Evolutionary conservation across 2,797 vertebrate genomes (phyloP).

Genomic region (Silurus lanzhouensis): DNA sequence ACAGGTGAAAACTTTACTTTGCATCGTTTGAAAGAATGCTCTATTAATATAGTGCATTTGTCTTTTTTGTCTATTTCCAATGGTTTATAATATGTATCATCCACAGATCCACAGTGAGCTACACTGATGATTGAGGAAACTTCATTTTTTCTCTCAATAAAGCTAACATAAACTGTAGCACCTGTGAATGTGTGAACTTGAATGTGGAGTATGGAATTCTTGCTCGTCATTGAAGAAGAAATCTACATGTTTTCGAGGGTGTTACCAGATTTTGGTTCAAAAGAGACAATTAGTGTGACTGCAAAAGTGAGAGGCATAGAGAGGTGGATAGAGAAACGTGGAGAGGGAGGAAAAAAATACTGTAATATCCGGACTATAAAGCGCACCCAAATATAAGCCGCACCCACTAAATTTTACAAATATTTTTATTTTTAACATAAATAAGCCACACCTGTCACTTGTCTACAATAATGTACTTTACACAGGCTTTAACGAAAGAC

Average conservation of each 20-base stretch:
- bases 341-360: not conserved
- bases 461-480: too few species aligned
- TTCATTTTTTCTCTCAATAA: not conserved
- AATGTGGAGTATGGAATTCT: not conserved
- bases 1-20: conserved; percentile 27
- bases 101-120: not conserved
- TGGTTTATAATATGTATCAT: not conserved
- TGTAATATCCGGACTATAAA: too few species aligned
- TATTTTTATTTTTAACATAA: too few species aligned
- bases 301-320: too few species aligned
- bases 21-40: not conserved
- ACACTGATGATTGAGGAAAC: not conserved
- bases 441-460: too few species aligned
- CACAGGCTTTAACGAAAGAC: too few species aligned
- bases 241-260: not conserved
- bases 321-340: too few species aligned
- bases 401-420: too few species aligned
- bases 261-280: too few species aligned
- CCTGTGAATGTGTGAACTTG: not conserved
- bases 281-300: too few species aligned
- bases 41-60: not conserved
- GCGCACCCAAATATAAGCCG: too few species aligned
- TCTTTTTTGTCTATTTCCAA: not conserved
- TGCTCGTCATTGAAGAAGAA: not conserved
- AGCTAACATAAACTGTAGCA: not conserved